Conservation (phyloP, 2,113 vertebrate genomes). For the Odontophorus gujanensis region DNA sequence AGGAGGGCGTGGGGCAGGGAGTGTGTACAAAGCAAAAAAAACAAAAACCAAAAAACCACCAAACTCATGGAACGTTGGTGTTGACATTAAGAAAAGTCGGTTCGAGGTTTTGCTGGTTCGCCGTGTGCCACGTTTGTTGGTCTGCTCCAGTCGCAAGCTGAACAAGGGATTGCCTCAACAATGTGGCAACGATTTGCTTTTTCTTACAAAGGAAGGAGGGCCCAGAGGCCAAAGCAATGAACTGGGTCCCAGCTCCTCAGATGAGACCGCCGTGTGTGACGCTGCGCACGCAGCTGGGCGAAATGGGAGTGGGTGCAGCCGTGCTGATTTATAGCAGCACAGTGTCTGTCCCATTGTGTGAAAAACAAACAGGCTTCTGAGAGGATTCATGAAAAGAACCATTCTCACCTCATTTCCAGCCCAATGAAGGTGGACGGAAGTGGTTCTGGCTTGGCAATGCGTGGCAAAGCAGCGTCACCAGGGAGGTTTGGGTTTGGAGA, state of each 20-base stretch:
- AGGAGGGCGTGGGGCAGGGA: background rate
- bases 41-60: too few relatives aligned
- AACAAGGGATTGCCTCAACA: background rate
- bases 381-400: background rate
- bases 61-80: background rate
- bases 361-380: conserved; percentile 42
- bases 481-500: background rate
- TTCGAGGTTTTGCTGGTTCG: background rate
- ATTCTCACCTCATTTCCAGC: conserved; percentile 12
- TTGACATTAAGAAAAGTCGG: background rate
- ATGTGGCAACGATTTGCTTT: background rate
- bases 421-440: background rate
- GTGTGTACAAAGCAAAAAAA: background rate
- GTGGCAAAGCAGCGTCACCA: background rate
- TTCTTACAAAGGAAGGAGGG: background rate
- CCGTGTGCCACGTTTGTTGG: background rate
- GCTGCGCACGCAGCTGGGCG: background rate
- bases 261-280: background rate
- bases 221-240: conserved; percentile 54
- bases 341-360: conserved; percentile 28
- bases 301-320: conserved; percentile 15
- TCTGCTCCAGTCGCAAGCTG: background rate
- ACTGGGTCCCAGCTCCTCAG: background rate
- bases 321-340: conserved; percentile 40
- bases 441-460: background rate